phyloP scores from a whole-genome alignment of 1,140 invertebrate genomes.

The Neodiprion fabricii region DNA sequence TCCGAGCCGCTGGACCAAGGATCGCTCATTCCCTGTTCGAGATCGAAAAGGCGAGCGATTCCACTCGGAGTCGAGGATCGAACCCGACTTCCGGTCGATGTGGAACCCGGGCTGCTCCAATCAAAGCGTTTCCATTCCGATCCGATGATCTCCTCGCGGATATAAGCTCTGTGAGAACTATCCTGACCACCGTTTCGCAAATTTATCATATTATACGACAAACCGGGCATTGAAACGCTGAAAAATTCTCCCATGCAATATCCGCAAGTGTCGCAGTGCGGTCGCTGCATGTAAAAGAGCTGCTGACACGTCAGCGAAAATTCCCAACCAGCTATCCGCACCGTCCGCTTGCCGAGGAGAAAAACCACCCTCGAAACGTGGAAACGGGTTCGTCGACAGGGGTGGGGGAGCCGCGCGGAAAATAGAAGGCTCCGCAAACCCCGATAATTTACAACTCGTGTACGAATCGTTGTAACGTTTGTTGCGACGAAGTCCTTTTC shows the following conservation, averaged over 20 bases:
- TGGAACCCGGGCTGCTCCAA: background rate
- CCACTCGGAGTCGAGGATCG: background rate
- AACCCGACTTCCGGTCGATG: background rate
- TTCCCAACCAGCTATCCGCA: background rate
- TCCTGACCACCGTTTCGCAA: no score
- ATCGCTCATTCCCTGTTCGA: background rate
- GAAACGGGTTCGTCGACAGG: background rate
- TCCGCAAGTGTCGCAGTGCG: background rate
- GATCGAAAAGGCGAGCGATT: background rate
- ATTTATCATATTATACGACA: background rate
- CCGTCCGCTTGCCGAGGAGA: background rate
- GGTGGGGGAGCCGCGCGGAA: background rate
- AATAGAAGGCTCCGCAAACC: no score
- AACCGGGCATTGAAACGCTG: background rate
- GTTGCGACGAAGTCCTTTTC: no score
- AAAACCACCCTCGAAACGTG: background rate
- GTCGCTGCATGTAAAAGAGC: slow-evolving; percentile 4
- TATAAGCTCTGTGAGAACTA: no score
- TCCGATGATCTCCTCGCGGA: no score
- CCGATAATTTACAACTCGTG: no score
- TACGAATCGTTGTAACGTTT: no score
- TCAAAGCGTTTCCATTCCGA: no score
- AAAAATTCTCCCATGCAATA: background rate
- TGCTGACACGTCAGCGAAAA: slow-evolving; percentile 7
- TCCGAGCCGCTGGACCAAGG: background rate